These are phyloP conservation scores for Danio rerio DNA, from an alignment of 2,113 vertebrate species.

Conservation along the genomic window GRCz12tu NC_133183.1:21607501-21608000, in stretches of 20 bases:
- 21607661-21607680: no score
- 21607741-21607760: not conserved
- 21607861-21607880: slow-evolving; percentile 29
- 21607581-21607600: not conserved
- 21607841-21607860: slow-evolving; percentile 48
- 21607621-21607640: no score
- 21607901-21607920: slow-evolving; percentile 51
- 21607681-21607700: not conserved
- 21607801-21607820: slow-evolving; percentile 22
- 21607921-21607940: slow-evolving; percentile 32
- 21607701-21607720: not conserved
- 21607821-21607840: slow-evolving; percentile 50
- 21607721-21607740: not conserved
- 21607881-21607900: slow-evolving; percentile 24
- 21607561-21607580: not conserved
- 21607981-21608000: slow-evolving; percentile 43
- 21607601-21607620: not conserved
- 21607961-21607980: slow-evolving; percentile 14
- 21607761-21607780: slow-evolving; percentile 2
- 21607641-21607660: no score
- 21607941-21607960: slow-evolving; percentile 39
- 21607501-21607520: not conserved
- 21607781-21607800: slow-evolving; percentile 21
- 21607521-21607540: not conserved
- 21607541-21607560: not conserved